A percentile compares a stretch with the other conserved stretches of the same genome.
Conservation (phyloP, 2,113 vertebrate genomes). For the Lepisosteus oculatus region DNA sequence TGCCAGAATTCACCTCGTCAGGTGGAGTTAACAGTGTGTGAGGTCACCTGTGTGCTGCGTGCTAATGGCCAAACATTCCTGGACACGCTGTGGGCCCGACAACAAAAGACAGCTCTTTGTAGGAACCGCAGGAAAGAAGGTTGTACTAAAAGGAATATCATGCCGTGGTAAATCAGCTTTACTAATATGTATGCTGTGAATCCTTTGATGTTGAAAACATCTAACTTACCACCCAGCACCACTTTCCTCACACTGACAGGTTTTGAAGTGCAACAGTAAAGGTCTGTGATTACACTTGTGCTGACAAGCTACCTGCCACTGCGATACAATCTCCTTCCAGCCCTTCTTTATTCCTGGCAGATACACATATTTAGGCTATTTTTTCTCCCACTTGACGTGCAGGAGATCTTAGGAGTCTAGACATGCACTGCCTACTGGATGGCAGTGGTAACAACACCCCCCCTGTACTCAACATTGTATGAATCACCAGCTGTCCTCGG, state of each 20-base stretch:
- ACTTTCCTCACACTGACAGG: not conserved
- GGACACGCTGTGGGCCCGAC: not conserved
- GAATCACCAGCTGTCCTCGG: no score
- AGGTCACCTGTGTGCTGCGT: not conserved
- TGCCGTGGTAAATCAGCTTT: not conserved
- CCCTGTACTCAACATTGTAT: no score
- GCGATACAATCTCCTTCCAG: no score
- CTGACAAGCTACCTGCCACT: no score
- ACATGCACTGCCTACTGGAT: no score
- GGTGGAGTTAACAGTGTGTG: not conserved
- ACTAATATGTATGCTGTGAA: not conserved
- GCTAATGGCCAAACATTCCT: not conserved
- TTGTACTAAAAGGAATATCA: not conserved
- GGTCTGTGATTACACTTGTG: no score
- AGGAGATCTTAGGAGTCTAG: no score
- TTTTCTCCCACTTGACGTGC: no score
- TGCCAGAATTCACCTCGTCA: not conserved
- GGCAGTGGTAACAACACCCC: no score
- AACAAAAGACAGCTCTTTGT: not conserved
- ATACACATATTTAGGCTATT: no score
- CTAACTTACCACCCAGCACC: not conserved
- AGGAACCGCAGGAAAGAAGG: not conserved
- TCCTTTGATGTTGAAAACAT: conserved; percentile 5
- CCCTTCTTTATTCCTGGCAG: no score
- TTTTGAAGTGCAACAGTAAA: no score